Conservation (phyloP, 2,113 vertebrate genomes). For the Elephantulus edwardii region DNA sequence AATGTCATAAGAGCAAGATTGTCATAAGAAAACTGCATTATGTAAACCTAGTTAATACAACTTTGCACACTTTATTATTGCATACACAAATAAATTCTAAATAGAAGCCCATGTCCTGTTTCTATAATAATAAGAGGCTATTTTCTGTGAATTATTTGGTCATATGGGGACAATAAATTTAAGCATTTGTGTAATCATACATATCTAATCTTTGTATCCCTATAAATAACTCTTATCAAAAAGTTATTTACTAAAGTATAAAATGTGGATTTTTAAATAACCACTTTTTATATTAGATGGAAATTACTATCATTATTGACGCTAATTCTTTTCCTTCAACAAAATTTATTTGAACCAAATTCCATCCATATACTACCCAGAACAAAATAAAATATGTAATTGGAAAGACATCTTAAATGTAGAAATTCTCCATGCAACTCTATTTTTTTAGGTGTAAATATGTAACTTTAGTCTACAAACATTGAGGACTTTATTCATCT, state of each 20-base stretch:
- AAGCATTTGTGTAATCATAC: not conserved
- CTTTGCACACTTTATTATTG: slow-evolving; percentile 33
- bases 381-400: not conserved
- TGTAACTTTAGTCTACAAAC: too few relatives aligned
- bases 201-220: slow-evolving; percentile 38
- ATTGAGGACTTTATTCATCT: too few relatives aligned
- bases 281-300: not conserved
- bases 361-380: not conserved
- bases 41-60: slow-evolving; percentile 35
- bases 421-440: not conserved
- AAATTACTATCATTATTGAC: not conserved
- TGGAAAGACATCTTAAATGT: not conserved
- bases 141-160: slow-evolving; percentile 33
- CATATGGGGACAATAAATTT: not conserved
- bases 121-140: not conserved
- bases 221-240: not conserved
- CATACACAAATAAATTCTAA: slow-evolving; percentile 45
- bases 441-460: too few relatives aligned
- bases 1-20: slow-evolving; percentile 27
- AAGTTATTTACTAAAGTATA: not conserved
- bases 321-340: slow-evolving; percentile 1
- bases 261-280: not conserved
- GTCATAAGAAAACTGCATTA: slow-evolving; percentile 57
- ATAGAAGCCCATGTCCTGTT: slow-evolving; percentile 18
- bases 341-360: not conserved